These are phyloP conservation scores for Hydrolagus colliei DNA, from an alignment of 2,797 vertebrate species.

Conservation along the genomic window DNA sequence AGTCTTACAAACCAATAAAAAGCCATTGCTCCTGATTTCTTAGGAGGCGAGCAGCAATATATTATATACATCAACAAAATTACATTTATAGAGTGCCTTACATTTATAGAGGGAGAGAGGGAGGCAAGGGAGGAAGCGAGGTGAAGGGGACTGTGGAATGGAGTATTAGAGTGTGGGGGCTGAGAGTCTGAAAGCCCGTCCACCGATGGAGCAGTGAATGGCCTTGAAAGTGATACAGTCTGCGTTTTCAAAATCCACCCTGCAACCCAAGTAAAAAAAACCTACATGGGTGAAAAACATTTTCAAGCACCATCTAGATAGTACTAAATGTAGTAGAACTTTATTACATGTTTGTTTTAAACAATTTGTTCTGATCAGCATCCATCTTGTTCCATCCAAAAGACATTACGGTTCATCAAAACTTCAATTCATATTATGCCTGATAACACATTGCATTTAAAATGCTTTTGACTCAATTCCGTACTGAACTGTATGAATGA, in stretches of 20 bases:
- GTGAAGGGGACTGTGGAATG: no score
- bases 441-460: neutral
- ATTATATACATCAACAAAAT: neutral
- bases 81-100: no score
- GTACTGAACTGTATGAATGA: neutral
- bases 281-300: neutral
- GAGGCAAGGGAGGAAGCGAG: no score
- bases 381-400: neutral
- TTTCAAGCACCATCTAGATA: neutral
- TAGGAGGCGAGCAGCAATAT: neutral
- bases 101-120: no score
- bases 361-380: neutral
- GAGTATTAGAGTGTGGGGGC: no score
- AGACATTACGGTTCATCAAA: neutral
- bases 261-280: conserved; percentile 1
- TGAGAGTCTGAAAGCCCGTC: no score
- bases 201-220: no score
- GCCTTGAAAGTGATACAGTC: no score
- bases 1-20: no score
- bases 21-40: no score
- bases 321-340: neutral
- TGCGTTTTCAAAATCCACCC: no score
- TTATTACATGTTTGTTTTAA: neutral
- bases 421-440: neutral
- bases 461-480: neutral